Evolutionary conservation across 2,113 vertebrate genomes (phyloP), one percentile per base, ranked within the genome.

Genomic region (Xenopus borealis): DNA sequence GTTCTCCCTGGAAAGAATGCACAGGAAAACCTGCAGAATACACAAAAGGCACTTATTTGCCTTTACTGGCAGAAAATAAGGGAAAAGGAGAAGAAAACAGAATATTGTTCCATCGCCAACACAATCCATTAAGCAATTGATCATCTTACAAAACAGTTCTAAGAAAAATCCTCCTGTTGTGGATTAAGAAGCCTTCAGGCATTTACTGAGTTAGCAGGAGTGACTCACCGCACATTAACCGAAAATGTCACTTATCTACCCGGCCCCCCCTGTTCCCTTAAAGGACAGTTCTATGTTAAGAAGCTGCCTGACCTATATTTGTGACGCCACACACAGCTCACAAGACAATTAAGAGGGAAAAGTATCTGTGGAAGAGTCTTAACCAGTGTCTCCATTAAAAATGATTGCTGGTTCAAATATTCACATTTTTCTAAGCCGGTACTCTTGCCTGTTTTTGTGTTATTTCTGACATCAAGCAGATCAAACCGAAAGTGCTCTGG

Each of bases 61-160:
- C 33, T 40, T 40, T 40, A 40, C 33, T 12, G 47, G 47, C 47
- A 50, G 47, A 16, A 16, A 50, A 12, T 19, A 40, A 9, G 62
- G 27, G 10, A 2, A 17, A 40, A 62, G 46, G 59, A 8, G 13
- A 62, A 61, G 59, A 12, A 44, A 18, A 9, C 11, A 70, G 57
- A 18, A 62, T 50, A 47, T 40, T n/a, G 17, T 20, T 3, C n/a
- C 4, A 11, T 47, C 62, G 20, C 62, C 50, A 66, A 58, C 63
- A 66, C 18, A 27, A 67, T 46, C 1, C 71, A 3, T 47, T 14
- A 11, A 14, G 14, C n/a, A 64, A 75, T 68, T 75, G 53, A 68
- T 62, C 72, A 50, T 19, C 72, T 68, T 19, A 67, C 55, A 68
- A 67, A 68, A 33, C 57, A 67, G 19, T 61, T 74, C 63, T 66